These are phyloP conservation scores for Tyrannus savana DNA, from an alignment of 2,113 vertebrate genomes.

Conservation along the genomic window DNA sequence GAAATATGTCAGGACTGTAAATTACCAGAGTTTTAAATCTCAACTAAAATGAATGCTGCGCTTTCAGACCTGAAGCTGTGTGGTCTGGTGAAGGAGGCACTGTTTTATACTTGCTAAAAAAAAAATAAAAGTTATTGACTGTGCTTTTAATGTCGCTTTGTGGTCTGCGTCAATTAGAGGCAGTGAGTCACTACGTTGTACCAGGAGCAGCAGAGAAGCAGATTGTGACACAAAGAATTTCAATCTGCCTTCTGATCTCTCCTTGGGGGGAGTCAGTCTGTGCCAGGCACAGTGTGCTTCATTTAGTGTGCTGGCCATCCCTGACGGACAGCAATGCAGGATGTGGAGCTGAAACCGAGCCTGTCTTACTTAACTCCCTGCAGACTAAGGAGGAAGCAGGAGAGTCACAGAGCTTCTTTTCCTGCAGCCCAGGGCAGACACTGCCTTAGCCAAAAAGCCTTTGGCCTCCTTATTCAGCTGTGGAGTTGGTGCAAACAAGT, in stretches of 20 bases:
- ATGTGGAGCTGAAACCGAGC: not conserved
- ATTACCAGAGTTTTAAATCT: not conserved
- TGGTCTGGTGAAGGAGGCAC: not conserved
- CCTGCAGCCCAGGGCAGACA: not conserved
- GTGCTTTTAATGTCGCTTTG: not conserved
- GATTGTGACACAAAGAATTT: not conserved
- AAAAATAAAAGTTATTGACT: not conserved
- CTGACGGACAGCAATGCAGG: not conserved
- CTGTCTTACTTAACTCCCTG: not conserved
- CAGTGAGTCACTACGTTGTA: not conserved
- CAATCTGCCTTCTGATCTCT: not conserved
- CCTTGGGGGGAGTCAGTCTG: not conserved
- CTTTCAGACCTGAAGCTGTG: not conserved
- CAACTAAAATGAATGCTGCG: not conserved
- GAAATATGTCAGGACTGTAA: not conserved
- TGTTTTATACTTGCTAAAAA: not conserved
- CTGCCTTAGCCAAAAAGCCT: not conserved
- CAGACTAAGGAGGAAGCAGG: not conserved
- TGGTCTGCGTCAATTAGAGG: not conserved
- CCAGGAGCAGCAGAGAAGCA: slow-evolving; percentile 26
- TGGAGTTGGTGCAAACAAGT: not conserved
- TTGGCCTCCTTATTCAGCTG: not conserved
- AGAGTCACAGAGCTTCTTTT: not conserved
- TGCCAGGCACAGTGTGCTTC: not conserved
- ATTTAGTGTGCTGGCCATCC: not conserved